These are phyloP conservation scores for Omphaloscelis lunosa DNA, from an alignment of 2,888 invertebrate genomes.

Conservation along the genomic window DNA sequence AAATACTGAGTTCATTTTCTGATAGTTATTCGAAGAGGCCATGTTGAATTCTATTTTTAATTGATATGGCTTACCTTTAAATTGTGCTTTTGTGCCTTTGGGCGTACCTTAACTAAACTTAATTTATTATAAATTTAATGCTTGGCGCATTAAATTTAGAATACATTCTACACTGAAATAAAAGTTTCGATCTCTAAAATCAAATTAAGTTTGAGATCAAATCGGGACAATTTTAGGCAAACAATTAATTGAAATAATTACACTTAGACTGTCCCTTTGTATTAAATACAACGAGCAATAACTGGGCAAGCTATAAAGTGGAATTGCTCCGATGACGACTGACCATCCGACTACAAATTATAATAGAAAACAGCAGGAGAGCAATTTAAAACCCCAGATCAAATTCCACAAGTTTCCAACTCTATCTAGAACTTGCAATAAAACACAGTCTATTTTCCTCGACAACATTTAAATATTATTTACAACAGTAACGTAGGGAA, in stretches of 20 bases:
- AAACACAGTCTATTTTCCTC: conserved; percentile 54
- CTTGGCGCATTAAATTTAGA: background rate
- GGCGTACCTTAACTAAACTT: too few relatives aligned
- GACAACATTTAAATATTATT: conserved; percentile 58
- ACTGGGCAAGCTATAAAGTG: conserved; percentile 8
- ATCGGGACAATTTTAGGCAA: background rate
- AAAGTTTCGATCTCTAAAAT: background rate
- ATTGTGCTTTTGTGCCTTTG: too few relatives aligned
- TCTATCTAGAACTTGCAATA: conserved; percentile 45
- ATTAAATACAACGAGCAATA: conserved; percentile 1
- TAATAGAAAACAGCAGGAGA: conserved; percentile 35
- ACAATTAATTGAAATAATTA: background rate
- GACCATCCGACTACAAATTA: conserved; percentile 13
- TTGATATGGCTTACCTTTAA: background rate
- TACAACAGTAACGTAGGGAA: conserved; percentile 63
- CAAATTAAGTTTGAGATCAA: background rate
- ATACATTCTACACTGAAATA: background rate
- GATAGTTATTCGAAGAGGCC: background rate
- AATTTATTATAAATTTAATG: too few relatives aligned
- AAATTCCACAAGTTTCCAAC: conserved; percentile 52
- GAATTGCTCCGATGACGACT: conserved; percentile 15
- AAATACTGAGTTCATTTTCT: background rate
- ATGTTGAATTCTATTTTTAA: background rate
- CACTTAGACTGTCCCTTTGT: background rate
- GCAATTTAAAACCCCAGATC: conserved; percentile 26